Conservation (phyloP, 2,113 vertebrate genomes). For the Phasianus colchicus region DNA sequence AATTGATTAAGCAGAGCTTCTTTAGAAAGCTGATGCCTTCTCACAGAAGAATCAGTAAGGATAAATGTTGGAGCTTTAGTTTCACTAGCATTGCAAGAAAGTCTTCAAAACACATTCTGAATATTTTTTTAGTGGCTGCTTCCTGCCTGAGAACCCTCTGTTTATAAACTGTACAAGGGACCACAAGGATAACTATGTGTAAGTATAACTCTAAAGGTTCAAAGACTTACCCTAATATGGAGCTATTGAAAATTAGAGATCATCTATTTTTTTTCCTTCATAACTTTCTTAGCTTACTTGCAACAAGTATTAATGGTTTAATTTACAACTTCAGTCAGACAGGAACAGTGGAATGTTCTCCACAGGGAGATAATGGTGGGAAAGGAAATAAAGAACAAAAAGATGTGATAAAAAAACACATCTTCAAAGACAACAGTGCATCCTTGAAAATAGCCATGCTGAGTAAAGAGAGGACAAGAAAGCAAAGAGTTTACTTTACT, state of each 20-base stretch:
- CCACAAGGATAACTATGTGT: conserved; percentile 27
- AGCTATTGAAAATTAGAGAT: not conserved
- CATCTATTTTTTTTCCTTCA: not conserved
- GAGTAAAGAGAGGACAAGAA: not conserved
- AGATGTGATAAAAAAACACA: not conserved
- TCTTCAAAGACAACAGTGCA: not conserved
- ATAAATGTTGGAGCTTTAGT: not conserved
- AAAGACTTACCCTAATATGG: not conserved
- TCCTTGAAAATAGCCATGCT: not conserved
- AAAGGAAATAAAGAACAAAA: not conserved
- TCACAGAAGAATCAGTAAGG: not conserved
- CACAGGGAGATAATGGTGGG: not conserved
- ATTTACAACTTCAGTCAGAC: not conserved
- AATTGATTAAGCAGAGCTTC: not conserved
- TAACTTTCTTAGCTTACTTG: not conserved
- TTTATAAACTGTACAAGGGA: conserved; percentile 75
- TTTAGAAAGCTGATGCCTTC: not conserved
- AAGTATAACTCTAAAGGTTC: conserved; percentile 37
- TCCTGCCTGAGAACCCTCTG: conserved; percentile 81
- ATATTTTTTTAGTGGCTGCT: conserved; percentile 71
- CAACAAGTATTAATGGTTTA: not conserved
- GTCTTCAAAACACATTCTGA: not conserved
- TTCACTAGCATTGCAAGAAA: not conserved
- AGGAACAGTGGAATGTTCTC: not conserved
- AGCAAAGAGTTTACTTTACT: no score